These are phyloP conservation scores for Protobothrops flavoviridis DNA, from an alignment of 2,113 vertebrate genomes.

Conservation along the genomic window DNA sequence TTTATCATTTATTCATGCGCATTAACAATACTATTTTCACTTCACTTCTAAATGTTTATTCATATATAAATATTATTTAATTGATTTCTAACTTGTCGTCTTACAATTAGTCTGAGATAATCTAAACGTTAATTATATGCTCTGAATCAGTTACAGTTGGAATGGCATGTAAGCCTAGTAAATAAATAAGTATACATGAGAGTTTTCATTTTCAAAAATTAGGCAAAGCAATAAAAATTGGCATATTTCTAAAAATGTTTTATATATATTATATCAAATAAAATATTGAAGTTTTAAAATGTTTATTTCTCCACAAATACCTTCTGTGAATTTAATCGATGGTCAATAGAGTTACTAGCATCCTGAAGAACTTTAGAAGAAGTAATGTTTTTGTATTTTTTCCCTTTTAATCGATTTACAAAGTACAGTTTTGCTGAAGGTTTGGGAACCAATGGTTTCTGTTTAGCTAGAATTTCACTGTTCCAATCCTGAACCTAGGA, in stretches of 20 bases:
- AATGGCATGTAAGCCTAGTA: neutral
- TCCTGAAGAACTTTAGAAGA: constrained; percentile 88
- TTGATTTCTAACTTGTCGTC: neutral
- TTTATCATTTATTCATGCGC: neutral
- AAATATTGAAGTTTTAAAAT: neutral
- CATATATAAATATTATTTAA: neutral
- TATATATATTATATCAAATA: neutral
- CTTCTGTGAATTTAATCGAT: constrained; percentile 75
- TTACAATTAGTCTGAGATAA: neutral
- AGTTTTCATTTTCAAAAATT: neutral
- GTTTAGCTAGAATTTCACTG: constrained; percentile 88
- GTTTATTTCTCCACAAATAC: constrained; percentile 64
- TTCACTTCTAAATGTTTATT: neutral
- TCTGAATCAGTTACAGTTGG: neutral
- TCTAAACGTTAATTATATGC: neutral
- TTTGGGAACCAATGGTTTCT: constrained; percentile 84
- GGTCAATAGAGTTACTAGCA: constrained; percentile 86
- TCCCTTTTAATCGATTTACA: constrained; percentile 88
- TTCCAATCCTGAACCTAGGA: constrained; percentile 89
- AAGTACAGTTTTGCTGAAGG: constrained; percentile 92
- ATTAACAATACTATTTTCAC: neutral
- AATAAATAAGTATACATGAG: neutral
- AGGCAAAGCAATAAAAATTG: neutral
- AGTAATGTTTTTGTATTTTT: constrained; percentile 83
- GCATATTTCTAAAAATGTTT: neutral